Percentiles rank a stretch among this genome's conserved stretches.
Evolutionary conservation across 2,888 invertebrate genomes (phyloP).

Genomic region (Cerceris rybyensis): DNA sequence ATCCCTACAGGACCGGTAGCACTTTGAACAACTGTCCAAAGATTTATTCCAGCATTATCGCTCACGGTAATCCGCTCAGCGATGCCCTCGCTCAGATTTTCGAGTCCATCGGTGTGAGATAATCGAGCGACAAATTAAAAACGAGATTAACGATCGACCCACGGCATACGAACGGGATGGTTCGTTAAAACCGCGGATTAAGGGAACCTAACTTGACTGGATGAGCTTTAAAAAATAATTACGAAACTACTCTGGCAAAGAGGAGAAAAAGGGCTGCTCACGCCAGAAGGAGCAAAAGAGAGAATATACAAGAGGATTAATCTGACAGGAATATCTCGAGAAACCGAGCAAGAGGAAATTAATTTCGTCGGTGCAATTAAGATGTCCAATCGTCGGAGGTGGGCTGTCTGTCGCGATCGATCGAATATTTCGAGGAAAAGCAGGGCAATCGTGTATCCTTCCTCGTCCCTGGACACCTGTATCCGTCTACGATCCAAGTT

Average conservation of each 20-base stretch:
- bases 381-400: slow-evolving; percentile 57
- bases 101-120: slow-evolving; percentile 7
- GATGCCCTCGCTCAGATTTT: not conserved
- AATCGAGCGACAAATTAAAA: slow-evolving; percentile 7
- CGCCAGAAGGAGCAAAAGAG: no score
- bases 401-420: slow-evolving; percentile 50
- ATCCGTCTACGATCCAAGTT: not conserved
- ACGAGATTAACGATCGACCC: not conserved
- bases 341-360: slow-evolving; percentile 51
- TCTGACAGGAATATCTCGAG: slow-evolving; percentile 63
- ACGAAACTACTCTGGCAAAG: slow-evolving; percentile 44
- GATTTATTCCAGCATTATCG: slow-evolving; percentile 1
- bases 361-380: slow-evolving; percentile 66
- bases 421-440: slow-evolving; percentile 48
- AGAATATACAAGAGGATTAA: slow-evolving; percentile 45
- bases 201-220: slow-evolving; percentile 35
- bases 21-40: slow-evolving; percentile 1
- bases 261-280: slow-evolving; percentile 10
- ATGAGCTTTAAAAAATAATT: slow-evolving; percentile 59
- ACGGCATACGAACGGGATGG: not conserved
- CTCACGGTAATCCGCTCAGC: not conserved
- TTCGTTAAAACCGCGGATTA: slow-evolving; percentile 28
- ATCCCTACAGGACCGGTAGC: slow-evolving; percentile 12
- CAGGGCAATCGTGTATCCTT: slow-evolving; percentile 23
- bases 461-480: not conserved